Evolutionary conservation across 2,797 vertebrate species (phyloP).

Genomic region (Schizopygopsis pylzovi): DNA sequence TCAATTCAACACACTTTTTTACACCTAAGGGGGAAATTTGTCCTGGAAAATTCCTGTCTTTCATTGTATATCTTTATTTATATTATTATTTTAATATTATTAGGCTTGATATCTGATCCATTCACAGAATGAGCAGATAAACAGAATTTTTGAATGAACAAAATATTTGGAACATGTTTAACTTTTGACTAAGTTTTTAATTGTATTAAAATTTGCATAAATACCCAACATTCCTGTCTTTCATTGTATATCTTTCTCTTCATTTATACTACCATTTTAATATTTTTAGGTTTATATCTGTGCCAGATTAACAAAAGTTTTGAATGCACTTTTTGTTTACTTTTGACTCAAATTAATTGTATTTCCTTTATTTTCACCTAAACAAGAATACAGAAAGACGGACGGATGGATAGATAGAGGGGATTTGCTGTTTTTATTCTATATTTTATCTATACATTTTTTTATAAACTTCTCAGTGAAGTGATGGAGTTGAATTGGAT

Average conservation of each 20-base stretch:
- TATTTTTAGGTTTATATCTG: neutral
- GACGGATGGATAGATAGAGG: too few relatives aligned
- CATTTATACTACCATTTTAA: neutral
- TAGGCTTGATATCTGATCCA: neutral
- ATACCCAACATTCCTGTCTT: neutral
- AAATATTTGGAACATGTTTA: neutral
- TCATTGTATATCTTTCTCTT: neutral
- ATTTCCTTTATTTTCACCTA: neutral
- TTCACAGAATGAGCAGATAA: neutral
- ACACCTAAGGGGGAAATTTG: neutral
- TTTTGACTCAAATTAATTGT: too few relatives aligned
- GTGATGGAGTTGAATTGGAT: neutral
- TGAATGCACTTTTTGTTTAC: too few relatives aligned
- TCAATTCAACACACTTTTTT: neutral
- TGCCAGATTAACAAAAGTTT: neutral
- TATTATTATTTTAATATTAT: neutral
- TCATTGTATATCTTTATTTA: neutral
- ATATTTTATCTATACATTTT: too few relatives aligned
- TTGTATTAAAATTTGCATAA: neutral
- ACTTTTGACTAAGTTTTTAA: neutral
- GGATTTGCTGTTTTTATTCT: too few relatives aligned
- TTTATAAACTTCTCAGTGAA: neutral
- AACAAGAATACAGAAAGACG: too few relatives aligned
- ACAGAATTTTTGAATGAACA: too few relatives aligned
- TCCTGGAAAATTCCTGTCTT: neutral